These are phyloP conservation scores for Todiramphus chloris DNA, from an alignment of 2,113 vertebrate genomes.

Conservation along the genomic window DNA sequence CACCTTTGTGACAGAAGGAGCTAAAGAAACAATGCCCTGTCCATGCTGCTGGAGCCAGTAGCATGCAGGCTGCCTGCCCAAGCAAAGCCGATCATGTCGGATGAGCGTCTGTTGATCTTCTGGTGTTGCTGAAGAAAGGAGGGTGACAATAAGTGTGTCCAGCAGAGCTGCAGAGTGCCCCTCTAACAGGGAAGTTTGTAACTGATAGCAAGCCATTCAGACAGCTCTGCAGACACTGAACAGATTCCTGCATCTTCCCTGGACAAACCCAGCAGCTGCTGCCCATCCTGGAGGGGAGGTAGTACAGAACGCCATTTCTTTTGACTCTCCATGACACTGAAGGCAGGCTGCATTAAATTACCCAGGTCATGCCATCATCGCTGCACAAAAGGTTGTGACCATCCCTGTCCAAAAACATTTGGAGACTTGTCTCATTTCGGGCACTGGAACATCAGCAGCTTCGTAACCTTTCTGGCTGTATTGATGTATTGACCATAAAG, in stretches of 20 bases:
- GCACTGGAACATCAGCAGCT: not conserved
- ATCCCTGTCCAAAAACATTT: not conserved
- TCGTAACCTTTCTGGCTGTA: not conserved
- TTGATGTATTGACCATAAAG: not conserved
- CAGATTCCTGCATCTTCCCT: not conserved
- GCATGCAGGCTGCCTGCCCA: not conserved
- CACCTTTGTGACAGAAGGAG: not conserved
- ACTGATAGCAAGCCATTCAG: not conserved
- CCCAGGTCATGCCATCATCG: not conserved
- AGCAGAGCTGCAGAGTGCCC: not conserved
- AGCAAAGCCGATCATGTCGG: not conserved
- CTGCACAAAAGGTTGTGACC: not conserved
- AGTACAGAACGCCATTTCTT: not conserved
- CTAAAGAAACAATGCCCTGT: not conserved
- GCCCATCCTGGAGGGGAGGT: not conserved
- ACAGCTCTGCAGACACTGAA: conserved; percentile 22
- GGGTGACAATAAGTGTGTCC: not conserved
- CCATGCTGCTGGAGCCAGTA: not conserved
- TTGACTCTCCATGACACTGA: not conserved
- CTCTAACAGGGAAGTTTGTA: not conserved
- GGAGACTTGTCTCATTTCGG: not conserved
- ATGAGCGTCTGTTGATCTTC: not conserved
- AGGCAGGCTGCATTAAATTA: not conserved
- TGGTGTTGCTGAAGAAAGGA: not conserved
- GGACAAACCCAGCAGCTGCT: not conserved